phyloP scores from a whole-genome alignment of 2,113 vertebrate species.

The Morone chrysops region DNA sequence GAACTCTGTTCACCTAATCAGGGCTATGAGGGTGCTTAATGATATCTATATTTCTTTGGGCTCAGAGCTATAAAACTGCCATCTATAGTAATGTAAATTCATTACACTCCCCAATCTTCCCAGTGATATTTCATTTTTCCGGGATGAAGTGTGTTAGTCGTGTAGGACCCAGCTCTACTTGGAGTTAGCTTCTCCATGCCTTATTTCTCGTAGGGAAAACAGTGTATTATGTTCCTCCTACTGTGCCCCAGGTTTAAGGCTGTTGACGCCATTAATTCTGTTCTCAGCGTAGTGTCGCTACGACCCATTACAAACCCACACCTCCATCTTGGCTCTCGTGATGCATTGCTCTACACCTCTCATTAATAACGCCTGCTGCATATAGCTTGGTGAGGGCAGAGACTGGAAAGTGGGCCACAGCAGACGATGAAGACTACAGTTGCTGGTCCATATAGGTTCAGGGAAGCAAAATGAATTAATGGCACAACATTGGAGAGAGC shows the following conservation, averaged over 20 bases:
- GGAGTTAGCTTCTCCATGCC: neutral
- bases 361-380: constrained; percentile 67
- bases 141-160: constrained; percentile 38
- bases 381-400: constrained; percentile 33
- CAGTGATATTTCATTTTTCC: constrained; percentile 41
- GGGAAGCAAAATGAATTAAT: constrained; percentile 13
- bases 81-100: constrained; percentile 49
- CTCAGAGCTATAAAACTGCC: constrained; percentile 50
- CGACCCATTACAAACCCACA: constrained; percentile 60
- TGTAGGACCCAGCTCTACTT: constrained; percentile 36
- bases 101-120: constrained; percentile 44
- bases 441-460: constrained; percentile 11
- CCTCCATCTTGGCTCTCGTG: constrained; percentile 68
- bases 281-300: constrained; percentile 30
- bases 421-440: constrained; percentile 15
- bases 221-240: constrained; percentile 36
- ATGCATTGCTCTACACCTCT: constrained; percentile 59
- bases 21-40: constrained; percentile 37
- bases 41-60: constrained; percentile 48
- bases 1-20: constrained; percentile 53
- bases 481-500: neutral
- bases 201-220: constrained; percentile 61
- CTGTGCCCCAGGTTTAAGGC: constrained; percentile 60
- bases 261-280: constrained; percentile 65
- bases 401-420: constrained; percentile 26